Evolutionary conservation across 2,888 invertebrate species (phyloP).

Genomic region (Agonopterix subpropinquella): DNA sequence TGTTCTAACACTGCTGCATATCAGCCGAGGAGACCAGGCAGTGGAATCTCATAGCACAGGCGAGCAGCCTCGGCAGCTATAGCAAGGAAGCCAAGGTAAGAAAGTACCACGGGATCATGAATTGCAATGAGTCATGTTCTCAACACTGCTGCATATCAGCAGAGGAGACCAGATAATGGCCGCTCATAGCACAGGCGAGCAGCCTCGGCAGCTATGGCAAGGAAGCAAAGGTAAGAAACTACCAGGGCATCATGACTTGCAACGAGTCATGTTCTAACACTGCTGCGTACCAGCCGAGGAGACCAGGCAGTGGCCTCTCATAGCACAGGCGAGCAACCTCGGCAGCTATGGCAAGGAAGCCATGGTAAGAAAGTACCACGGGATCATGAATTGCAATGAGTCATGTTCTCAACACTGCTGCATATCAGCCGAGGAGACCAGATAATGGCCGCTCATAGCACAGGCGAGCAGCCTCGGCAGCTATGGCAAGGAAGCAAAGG

Average conservation of each 20-base stretch:
- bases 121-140: too few relatives aligned
- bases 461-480: constrained; percentile 96
- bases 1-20: constrained; percentile 74
- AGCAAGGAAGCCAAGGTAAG: constrained; percentile 77
- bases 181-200: constrained; percentile 90
- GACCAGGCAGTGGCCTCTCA: constrained; percentile 80
- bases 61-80: constrained; percentile 92
- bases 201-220: constrained; percentile 92
- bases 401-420: constrained; percentile 73
- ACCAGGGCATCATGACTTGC: too few relatives aligned
- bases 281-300: constrained; percentile 62
- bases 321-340: constrained; percentile 94
- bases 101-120: too few relatives aligned
- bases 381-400: too few relatives aligned
- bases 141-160: constrained; percentile 34
- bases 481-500: constrained; percentile 80
- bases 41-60: constrained; percentile 89
- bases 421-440: constrained; percentile 64
- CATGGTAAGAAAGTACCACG: constrained; percentile 26
- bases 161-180: constrained; percentile 72
- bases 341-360: constrained; percentile 87
- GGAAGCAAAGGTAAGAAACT: constrained; percentile 54
- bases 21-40: constrained; percentile 62
- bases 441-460: constrained; percentile 82
- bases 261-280: constrained; percentile 38